These are phyloP conservation scores for Orthosia gracilis DNA, from an alignment of 2,888 invertebrate genomes.

Conservation along the genomic window DNA sequence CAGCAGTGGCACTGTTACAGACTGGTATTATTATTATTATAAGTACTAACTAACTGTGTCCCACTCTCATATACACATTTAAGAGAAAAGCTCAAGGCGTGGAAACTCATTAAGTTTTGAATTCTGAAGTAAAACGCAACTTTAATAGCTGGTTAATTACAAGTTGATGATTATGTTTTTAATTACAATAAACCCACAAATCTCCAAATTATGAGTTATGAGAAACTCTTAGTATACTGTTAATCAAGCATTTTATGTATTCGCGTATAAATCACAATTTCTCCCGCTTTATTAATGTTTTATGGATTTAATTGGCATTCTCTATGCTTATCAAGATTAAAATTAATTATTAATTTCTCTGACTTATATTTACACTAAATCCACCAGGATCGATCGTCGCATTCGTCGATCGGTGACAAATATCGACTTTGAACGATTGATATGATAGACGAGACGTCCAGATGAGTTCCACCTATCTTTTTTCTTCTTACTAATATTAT, in stretches of 20 bases:
- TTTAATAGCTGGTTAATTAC: slow-evolving; percentile 32
- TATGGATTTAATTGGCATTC: neutral
- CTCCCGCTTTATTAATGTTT: slow-evolving; percentile 9
- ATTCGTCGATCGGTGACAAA: too few species aligned
- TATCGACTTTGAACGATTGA: too few species aligned
- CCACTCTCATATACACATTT: neutral
- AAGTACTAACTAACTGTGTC: neutral
- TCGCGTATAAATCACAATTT: slow-evolving; percentile 31
- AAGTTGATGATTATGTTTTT: slow-evolving; percentile 18
- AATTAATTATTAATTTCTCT: neutral
- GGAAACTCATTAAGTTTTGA: slow-evolving; percentile 19
- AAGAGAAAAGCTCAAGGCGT: slow-evolving; percentile 2
- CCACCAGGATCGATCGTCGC: too few species aligned
- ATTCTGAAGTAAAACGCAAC: slow-evolving; percentile 26
- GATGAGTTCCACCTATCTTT: too few species aligned
- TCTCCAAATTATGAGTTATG: slow-evolving; percentile 12
- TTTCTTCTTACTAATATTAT: too few species aligned
- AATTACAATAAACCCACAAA: slow-evolving; percentile 24
- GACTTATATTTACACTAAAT: too few species aligned
- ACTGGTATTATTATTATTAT: too few species aligned
- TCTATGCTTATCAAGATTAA: neutral
- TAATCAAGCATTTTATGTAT: slow-evolving; percentile 38
- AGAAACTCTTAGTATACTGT: slow-evolving; percentile 21
- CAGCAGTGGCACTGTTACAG: too few species aligned
- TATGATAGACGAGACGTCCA: too few species aligned